These are phyloP conservation scores for Stictonetta naevosa DNA, from an alignment of 2,113 vertebrate genomes.

Conservation along the genomic window DNA sequence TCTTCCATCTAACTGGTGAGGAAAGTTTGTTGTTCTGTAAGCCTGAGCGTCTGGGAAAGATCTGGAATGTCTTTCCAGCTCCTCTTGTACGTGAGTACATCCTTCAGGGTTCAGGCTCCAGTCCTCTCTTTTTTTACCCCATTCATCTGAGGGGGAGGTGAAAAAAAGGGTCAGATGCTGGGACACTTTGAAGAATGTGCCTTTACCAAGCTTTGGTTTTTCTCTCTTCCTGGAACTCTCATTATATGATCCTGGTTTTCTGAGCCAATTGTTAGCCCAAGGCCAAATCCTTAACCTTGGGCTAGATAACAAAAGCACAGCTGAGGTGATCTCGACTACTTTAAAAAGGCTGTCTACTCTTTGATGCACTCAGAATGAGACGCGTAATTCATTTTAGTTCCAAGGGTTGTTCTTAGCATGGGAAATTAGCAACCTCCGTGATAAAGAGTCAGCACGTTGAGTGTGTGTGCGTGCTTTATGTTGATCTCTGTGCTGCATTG, in stretches of 20 bases:
- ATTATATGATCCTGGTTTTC: conserved; percentile 48
- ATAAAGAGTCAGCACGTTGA: conserved; percentile 15
- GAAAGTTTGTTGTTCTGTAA: background rate
- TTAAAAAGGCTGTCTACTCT: conserved; percentile 55
- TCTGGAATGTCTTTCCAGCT: background rate
- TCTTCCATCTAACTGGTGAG: background rate
- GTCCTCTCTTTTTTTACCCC: background rate
- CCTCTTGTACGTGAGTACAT: background rate
- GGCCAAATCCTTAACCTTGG: conserved; percentile 62
- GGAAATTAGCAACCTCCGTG: background rate
- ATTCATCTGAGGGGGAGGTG: accelerated
- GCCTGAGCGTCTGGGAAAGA: background rate
- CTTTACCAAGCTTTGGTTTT: conserved; percentile 37
- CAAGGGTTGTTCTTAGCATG: conserved; percentile 40
- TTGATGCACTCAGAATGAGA: conserved; percentile 52
- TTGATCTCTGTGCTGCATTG: conserved; percentile 2
- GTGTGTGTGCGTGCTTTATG: background rate
- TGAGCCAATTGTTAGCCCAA: conserved; percentile 62
- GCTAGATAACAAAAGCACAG: conserved; percentile 65
- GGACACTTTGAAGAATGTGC: conserved; percentile 39
- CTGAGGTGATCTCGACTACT: conserved; percentile 64
- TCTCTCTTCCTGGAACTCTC: conserved; percentile 49
- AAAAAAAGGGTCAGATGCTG: background rate
- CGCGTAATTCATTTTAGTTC: conserved; percentile 27
- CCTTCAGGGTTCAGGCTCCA: background rate